Conservation (phyloP, 1,140 invertebrate species). For the Trissolcus basalis region DNA sequence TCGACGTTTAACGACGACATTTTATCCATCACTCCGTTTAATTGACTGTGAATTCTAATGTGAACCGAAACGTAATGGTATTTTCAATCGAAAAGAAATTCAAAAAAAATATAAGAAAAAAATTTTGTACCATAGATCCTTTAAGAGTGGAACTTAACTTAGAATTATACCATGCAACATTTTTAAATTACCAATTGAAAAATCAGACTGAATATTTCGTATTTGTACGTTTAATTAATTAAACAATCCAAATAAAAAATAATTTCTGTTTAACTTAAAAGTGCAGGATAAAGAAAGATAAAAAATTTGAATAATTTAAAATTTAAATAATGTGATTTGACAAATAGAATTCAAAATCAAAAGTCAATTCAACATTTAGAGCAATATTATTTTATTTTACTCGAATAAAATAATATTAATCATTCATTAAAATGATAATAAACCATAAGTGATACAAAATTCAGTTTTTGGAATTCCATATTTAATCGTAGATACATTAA, state of each 20-base stretch:
- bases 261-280: no score
- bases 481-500: slow-evolving; percentile 23
- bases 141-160: slow-evolving; percentile 6
- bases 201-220: no score
- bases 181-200: background rate
- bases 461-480: slow-evolving; percentile 4
- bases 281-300: no score
- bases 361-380: background rate
- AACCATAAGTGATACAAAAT: background rate
- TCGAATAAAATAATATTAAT: background rate
- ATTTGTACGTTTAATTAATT: no score
- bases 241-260: no score
- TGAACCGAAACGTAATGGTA: slow-evolving; percentile 53
- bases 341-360: no score
- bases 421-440: background rate
- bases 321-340: no score
- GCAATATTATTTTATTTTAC: slow-evolving; percentile 10
- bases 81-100: slow-evolving; percentile 17
- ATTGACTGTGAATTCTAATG: slow-evolving; percentile 60
- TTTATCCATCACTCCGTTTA: slow-evolving; percentile 58
- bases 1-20: slow-evolving; percentile 12
- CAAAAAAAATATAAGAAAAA: slow-evolving; percentile 10
- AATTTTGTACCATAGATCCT: background rate
- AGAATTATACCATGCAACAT: background rate
- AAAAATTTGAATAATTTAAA: no score